Percentiles rank a stretch among this genome's conserved stretches.
Evolutionary conservation across 2,797 vertebrate species (phyloP).

Genomic region (Urophycis tenuis): DNA sequence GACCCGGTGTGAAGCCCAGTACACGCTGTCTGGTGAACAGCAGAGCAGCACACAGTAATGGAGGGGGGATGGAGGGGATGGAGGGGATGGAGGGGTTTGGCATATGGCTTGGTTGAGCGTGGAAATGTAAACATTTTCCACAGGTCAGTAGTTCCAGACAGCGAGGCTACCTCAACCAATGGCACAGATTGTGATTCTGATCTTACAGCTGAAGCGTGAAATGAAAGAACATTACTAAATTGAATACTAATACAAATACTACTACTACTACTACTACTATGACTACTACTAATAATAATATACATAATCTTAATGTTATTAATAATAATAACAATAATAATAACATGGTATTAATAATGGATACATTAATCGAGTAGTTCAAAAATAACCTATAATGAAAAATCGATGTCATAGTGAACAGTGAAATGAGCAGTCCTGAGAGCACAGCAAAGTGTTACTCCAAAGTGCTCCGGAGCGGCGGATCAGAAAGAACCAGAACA

Average conservation of each 20-base stretch:
- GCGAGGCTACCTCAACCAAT: background rate
- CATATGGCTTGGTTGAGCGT: background rate
- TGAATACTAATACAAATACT: too few relatives aligned
- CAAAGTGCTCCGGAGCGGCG: background rate
- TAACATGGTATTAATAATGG: background rate
- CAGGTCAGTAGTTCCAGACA: background rate
- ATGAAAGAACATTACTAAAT: too few relatives aligned
- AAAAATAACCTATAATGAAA: background rate
- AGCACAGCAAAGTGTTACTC: background rate
- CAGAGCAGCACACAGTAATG: background rate
- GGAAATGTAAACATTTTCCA: background rate
- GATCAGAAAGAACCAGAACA: background rate
- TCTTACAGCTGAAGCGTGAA: background rate
- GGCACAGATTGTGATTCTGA: background rate
- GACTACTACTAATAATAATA: too few relatives aligned
- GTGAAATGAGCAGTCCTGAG: background rate
- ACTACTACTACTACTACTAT: too few relatives aligned
- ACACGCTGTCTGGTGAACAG: background rate
- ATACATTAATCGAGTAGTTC: background rate
- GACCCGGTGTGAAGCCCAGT: background rate
- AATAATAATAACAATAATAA: background rate
- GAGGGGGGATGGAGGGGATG: background rate
- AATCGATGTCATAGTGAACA: too few relatives aligned
- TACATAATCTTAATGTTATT: too few relatives aligned
- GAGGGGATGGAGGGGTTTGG: background rate